Conservation (phyloP, 1,140 invertebrate genomes). For the Lamellibrachia luymesi region DNA sequence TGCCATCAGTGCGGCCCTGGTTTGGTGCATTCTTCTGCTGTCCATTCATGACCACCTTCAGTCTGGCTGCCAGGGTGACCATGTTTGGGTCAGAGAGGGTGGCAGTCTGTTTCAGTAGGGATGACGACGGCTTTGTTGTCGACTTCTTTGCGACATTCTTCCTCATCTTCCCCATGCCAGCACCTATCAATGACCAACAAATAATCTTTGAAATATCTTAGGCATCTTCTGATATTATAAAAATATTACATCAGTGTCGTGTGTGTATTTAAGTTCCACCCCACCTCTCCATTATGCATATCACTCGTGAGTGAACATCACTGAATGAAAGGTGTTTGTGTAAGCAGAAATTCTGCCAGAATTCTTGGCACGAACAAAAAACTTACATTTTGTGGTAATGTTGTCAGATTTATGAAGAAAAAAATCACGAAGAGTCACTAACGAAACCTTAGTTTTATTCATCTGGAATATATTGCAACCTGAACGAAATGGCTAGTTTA, state of each 20-base stretch:
- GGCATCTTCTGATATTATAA: background rate
- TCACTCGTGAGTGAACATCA: background rate
- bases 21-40: background rate
- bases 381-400: too few species aligned
- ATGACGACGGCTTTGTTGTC: background rate
- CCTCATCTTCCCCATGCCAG: background rate
- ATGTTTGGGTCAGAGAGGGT: background rate
- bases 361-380: too few species aligned
- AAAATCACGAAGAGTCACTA: too few species aligned
- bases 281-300: background rate
- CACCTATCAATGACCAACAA: background rate
- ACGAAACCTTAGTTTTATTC: too few species aligned
- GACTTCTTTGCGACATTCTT: constrained; percentile 4
- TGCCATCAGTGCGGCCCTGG: background rate
- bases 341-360: too few species aligned
- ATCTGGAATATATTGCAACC: too few species aligned
- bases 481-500: too few species aligned
- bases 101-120: too few species aligned
- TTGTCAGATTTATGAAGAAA: too few species aligned
- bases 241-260: too few species aligned
- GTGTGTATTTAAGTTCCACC: background rate
- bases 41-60: background rate
- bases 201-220: background rate
- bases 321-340: background rate
- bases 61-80: background rate